A percentile compares a stretch with the other conserved stretches of the same genome.
Evolutionary conservation across 2,888 invertebrate species (phyloP).

Genomic region (Dryomyza anilis): DNA sequence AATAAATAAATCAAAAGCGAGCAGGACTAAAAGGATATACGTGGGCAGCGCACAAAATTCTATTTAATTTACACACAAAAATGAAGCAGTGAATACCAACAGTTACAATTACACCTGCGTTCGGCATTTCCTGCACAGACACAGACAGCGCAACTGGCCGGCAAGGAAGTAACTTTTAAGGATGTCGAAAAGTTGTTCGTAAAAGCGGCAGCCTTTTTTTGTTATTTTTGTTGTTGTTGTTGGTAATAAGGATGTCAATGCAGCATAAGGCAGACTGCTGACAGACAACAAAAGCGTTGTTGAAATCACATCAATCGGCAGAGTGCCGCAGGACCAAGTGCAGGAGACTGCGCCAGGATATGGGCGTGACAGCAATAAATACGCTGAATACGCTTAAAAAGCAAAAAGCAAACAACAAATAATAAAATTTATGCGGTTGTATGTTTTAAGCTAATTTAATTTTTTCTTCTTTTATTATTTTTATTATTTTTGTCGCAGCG

Average conservation of each 20-base stretch:
- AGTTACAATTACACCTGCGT: not conserved
- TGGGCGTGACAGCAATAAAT: conserved; percentile 4
- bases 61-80: conserved; percentile 18
- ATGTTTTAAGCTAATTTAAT: conserved; percentile 22
- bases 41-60: conserved; percentile 7
- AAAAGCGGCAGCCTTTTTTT: too few relatives aligned
- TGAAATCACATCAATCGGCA: not conserved
- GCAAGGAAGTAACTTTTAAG: conserved; percentile 16
- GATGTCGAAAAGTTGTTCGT: conserved; percentile 26
- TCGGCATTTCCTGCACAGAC: not conserved
- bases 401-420: not conserved
- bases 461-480: too few relatives aligned
- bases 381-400: not conserved
- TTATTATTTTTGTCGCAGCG: too few relatives aligned
- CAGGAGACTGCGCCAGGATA: not conserved
- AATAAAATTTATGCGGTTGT: conserved; percentile 24
- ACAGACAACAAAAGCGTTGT: not conserved
- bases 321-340: not conserved
- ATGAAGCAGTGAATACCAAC: not conserved
- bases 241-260: conserved; percentile 2
- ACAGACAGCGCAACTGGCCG: too few relatives aligned
- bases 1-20: not conserved
- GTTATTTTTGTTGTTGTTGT: too few relatives aligned
- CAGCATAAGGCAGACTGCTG: not conserved
- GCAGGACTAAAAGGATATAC: not conserved